Evolutionary conservation across 2,797 vertebrate species (phyloP), one percentile per base, ranked within the genome.

Genomic region (Galago senegalensis): DNA sequence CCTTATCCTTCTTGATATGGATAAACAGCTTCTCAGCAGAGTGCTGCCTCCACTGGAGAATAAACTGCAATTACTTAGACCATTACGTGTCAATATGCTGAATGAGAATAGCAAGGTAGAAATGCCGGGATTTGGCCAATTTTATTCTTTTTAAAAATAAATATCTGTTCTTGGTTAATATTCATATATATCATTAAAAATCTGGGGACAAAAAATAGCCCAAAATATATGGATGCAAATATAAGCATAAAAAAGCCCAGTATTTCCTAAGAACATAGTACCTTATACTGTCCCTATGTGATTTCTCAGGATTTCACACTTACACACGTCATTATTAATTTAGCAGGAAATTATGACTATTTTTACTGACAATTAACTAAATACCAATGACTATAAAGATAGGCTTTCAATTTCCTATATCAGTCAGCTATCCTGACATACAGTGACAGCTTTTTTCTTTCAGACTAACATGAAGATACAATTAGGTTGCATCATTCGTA

Each of bases 141-240:
- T 80, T 95, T 83, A 70, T 77, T 75, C 49, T 92, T 96, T 93
- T 93, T 89, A 27, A 94, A 95, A 90, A 80, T 87, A 89, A 95
- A 61, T 76, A 63, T 65, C n/a, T 92, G 0, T 56, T 91, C 46
- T 77, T 72, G 21, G 34, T 20, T 92, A 89, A 75, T 95, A 86
- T 89, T 87, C 11, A 85, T 25, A 65, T 29, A 63, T 70, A 14
- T 83, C 23, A 97, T 89, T 93, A 83, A 93, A 96, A 61, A 25
- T 77, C 65, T 72, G 49, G 17, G 58, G 25, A 69, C 9, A 81
- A 89, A 40, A 90, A 85, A 29, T 20, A 93, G 14, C 29, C 69
- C 72, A 87, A 93, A 96, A 88, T 81, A 63, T 29, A 23, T n/a
- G 93, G 18, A 40, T 53, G 56, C 21, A 49, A 88, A 91, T 60